These are phyloP conservation scores for Drosophila sulfurigaster DNA, from an alignment of 1,140 invertebrate genomes.

Conservation along the genomic window DNA sequence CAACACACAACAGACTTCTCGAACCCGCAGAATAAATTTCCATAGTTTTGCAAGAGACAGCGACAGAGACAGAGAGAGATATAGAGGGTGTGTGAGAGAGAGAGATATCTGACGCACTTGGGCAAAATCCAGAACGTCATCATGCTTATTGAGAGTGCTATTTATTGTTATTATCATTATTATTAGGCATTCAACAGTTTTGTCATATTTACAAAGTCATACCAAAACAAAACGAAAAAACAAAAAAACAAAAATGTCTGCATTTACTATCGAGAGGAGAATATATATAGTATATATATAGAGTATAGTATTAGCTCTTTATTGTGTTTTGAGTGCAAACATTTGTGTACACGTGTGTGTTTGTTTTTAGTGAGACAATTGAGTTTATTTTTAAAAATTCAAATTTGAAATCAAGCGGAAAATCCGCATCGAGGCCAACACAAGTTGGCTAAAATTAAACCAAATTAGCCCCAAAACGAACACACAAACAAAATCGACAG, in stretches of 20 bases:
- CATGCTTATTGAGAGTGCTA: not conserved
- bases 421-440: conserved; percentile 56
- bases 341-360: conserved; percentile 51
- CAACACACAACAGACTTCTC: too few species aligned
- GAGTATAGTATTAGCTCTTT: conserved; percentile 1
- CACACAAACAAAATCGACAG: conserved; percentile 31
- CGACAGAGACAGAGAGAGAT: too few species aligned
- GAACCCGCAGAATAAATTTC: conserved; percentile 34
- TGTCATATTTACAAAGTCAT: not conserved
- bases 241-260: not conserved
- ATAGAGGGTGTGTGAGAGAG: too few species aligned
- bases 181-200: conserved; percentile 12
- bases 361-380: conserved; percentile 27
- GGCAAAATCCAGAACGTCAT: conserved; percentile 18
- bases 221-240: not conserved
- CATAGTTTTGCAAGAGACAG: conserved; percentile 23
- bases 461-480: conserved; percentile 13
- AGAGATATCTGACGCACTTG: conserved; percentile 32
- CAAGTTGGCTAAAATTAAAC: conserved; percentile 68
- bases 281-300: not conserved
- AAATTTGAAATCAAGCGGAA: conserved; percentile 65
- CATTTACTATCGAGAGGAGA: not conserved
- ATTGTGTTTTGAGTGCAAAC: conserved; percentile 44
- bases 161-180: not conserved
- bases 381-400: conserved; percentile 48